A percentile compares a stretch with the other conserved stretches of the same genome.
Conservation (phyloP, 2,113 vertebrate genomes). For the Hypocryptadius cinnamomeus region DNA sequence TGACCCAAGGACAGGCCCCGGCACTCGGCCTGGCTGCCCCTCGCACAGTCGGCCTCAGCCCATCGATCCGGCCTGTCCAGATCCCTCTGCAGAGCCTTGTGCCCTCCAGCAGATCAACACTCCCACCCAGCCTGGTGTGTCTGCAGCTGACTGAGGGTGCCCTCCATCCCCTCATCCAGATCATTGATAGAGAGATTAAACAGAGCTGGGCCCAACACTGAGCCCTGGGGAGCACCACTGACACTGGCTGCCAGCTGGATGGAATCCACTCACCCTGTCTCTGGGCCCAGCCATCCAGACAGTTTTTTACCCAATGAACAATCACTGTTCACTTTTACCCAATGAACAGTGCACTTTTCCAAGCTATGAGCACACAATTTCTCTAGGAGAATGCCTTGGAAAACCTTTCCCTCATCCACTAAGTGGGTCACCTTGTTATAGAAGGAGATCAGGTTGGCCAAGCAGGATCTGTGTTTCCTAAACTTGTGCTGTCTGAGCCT, state of each 20-base stretch:
- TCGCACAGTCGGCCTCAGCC: background rate
- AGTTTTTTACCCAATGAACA: background rate
- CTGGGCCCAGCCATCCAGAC: background rate
- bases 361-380: background rate
- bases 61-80: background rate
- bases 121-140: background rate
- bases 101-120: background rate
- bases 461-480: background rate
- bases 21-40: no score
- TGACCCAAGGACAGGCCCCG: background rate
- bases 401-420: background rate
- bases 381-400: background rate
- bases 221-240: background rate
- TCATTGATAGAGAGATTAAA: accelerated
- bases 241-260: background rate
- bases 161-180: background rate
- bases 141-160: background rate
- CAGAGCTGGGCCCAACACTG: accelerated
- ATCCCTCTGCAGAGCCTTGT: background rate
- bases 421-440: background rate
- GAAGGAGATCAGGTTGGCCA: background rate
- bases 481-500: background rate
- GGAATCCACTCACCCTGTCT: background rate
- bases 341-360: background rate
- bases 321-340: no score